These are phyloP conservation scores for Crotalus viridis DNA, from an alignment of 2,113 vertebrate species.

Conservation along the genomic window DNA sequence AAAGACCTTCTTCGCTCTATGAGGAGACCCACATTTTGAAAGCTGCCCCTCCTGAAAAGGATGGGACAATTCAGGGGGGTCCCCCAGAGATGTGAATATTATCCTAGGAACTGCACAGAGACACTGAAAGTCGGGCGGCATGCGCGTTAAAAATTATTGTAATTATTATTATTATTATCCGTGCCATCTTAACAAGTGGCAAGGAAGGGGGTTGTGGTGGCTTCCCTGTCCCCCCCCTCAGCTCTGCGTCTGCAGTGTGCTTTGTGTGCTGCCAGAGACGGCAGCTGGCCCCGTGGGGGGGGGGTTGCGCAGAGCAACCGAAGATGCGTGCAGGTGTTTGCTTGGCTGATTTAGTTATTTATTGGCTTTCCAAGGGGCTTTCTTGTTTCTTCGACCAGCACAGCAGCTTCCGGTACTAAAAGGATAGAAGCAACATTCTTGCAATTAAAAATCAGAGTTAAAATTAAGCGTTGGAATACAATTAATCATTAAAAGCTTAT, in stretches of 20 bases:
- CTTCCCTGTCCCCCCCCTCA: neutral
- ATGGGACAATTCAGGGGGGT: neutral
- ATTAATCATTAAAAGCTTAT: neutral
- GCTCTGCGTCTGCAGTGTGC: neutral
- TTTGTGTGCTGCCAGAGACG: neutral
- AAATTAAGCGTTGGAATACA: neutral
- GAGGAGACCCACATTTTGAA: neutral
- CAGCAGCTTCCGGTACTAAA: neutral
- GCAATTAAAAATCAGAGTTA: neutral
- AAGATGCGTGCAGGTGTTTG: neutral
- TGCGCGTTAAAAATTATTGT: neutral
- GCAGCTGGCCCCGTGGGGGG: neutral
- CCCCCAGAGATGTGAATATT: neutral
- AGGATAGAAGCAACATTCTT: neutral
- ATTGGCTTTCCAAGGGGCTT: neutral
- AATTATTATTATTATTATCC: no score
- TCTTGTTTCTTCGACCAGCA: neutral
- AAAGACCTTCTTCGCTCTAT: neutral
- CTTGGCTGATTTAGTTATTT: neutral
- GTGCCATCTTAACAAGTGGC: neutral
- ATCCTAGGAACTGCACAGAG: neutral
- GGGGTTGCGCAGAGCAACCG: neutral
- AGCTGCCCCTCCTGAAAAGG: neutral
- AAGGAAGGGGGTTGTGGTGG: neutral
- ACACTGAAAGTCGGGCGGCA: neutral